Percentiles rank a stretch among this genome's conserved stretches.
Evolutionary conservation across 1,140 invertebrate genomes (phyloP).

Genomic region (Lepidurus arcticus): DNA sequence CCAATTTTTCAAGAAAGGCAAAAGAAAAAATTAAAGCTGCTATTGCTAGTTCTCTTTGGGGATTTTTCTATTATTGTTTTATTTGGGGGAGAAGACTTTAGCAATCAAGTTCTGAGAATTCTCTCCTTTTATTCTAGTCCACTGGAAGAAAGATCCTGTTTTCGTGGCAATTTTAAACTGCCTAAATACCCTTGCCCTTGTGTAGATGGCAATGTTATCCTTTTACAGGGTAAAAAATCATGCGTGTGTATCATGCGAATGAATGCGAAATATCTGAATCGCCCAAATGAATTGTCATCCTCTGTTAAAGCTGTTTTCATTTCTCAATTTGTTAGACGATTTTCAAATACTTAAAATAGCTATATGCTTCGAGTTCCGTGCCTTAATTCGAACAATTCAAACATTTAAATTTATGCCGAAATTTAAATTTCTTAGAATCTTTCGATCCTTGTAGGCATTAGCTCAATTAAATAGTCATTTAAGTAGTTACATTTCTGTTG

Average conservation of each 20-base stretch:
- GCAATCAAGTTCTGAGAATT: not conserved
- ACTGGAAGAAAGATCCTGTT: not conserved
- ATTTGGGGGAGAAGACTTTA: not conserved
- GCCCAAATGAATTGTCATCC: not conserved
- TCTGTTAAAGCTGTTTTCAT: not conserved
- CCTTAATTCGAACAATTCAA: too few relatives aligned
- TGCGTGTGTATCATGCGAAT: not conserved
- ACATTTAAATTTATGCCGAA: too few relatives aligned
- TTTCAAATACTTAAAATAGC: not conserved
- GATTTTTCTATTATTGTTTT: not conserved
- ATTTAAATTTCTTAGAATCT: too few relatives aligned
- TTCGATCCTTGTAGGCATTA: too few relatives aligned
- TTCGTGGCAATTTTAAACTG: not conserved
- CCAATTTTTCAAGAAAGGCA: not conserved
- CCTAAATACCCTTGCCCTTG: not conserved
- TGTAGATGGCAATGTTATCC: slow-evolving; percentile 2
- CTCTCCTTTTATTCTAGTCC: slow-evolving; percentile 20
- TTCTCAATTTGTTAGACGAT: not conserved
- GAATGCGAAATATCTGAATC: not conserved
- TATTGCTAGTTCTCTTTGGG: not conserved
- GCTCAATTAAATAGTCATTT: too few relatives aligned
- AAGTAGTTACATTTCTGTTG: too few relatives aligned
- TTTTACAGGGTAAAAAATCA: not conserved
- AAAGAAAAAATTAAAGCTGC: not conserved
- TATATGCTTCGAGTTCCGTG: too few relatives aligned